Base-by-base conservation (phyloP, 1,140 invertebrate species). In the Akabosia matsudoensis region DNA sequence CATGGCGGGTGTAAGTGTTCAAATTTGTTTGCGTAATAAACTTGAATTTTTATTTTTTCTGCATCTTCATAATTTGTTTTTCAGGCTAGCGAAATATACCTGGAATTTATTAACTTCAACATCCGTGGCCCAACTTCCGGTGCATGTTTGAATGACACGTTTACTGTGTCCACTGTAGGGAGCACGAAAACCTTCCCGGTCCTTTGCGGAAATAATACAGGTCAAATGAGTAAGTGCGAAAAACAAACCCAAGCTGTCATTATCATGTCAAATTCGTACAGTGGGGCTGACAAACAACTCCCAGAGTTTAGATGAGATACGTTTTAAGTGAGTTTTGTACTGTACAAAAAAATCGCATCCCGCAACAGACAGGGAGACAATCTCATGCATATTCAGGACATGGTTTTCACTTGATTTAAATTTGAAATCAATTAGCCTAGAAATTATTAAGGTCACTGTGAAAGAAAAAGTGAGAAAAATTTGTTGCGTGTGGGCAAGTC, bases 1-100 rank as follows among this genome's bases (percentile, higher is more conserved):
- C 84, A 89, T 92, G 77, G 88, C 90, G n/a, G 77, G 76, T 22
- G 76, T 80, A 74, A 72, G 54, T 14, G 45, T 18, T 7, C 26
- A n/a, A 31, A 64, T 30, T 10, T 45, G 37, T 45, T 10, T 14
- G 22, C 7, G 10, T 24, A 26, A 70, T 14, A 16, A 70, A 26
- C 10, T 33, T 70, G 28, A 70, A 70, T 16, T 70, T 16, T 30
- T 10, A 13, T 14, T 26, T 30, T 70, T 10, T 30, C 13, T 30
- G 7, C 7, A 34, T 70, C 7, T 10, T 13, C 37, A 24, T 45
- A 24, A n/a, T n/a, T n/a, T n/a, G n/a, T n/a, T n/a, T 28, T 14
- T 0, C 33, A 81, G 80, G 78, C 78, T 2, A 34, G 52, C 31
- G 33, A 79, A 61, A 33, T 81, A 51, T 79, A 81, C 67, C 22